Evolutionary conservation across 2,888 invertebrate genomes (phyloP).

Genomic region (Drosophila cracens): DNA sequence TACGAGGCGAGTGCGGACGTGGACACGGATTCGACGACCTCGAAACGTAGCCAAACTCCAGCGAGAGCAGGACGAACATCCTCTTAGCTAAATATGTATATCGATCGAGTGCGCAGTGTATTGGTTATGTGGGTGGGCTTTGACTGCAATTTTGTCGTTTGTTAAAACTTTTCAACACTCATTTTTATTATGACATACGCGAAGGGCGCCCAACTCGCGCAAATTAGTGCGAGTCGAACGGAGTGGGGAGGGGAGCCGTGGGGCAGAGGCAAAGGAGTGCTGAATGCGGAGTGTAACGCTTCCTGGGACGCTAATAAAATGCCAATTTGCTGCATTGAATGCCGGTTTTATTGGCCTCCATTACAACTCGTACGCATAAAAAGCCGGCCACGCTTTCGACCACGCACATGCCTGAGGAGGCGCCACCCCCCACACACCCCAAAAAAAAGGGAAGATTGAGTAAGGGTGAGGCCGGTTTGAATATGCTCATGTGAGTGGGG

Average conservation of each 20-base stretch:
- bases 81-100: conserved; percentile 68
- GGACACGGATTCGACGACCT: conserved; percentile 58
- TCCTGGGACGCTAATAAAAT: conserved; percentile 70
- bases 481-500: conserved; percentile 12
- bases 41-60: conserved; percentile 47
- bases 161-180: conserved; percentile 77
- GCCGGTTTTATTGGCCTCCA: conserved; percentile 75
- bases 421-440: neutral
- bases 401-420: conserved; percentile 45
- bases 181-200: conserved; percentile 79
- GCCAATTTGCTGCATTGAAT: conserved; percentile 79
- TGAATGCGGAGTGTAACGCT: conserved; percentile 12
- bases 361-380: conserved; percentile 80
- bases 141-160: conserved; percentile 75
- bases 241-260: neutral
- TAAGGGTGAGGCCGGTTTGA: neutral
- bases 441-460: neutral
- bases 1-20: conserved; percentile 37
- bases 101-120: conserved; percentile 60
- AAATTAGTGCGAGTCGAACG: conserved; percentile 57
- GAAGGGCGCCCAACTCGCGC: conserved; percentile 35
- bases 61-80: conserved; percentile 46
- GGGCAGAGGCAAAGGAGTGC: neutral
- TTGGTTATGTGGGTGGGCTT: conserved; percentile 32
- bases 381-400: conserved; percentile 54